A percentile compares a stretch with the other conserved stretches of the same genome.
Evolutionary conservation across 2,888 invertebrate species (phyloP).

Genomic region (Diarsia mendica): DNA sequence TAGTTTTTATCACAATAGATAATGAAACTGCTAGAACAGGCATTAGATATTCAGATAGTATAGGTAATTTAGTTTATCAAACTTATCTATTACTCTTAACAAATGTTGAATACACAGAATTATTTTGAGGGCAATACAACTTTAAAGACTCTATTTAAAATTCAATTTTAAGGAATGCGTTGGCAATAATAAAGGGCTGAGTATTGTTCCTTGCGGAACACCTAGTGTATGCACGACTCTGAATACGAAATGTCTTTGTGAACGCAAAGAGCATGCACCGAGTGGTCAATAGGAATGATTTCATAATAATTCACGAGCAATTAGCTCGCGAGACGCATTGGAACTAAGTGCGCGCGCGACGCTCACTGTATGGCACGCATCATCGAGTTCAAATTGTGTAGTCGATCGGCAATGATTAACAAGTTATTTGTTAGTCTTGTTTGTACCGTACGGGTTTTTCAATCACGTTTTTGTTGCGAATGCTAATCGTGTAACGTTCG

Average conservation of each 20-base stretch:
- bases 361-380: conserved; percentile 57
- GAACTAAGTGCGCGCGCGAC: conserved; percentile 63
- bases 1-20: conserved; percentile 47
- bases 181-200: conserved; percentile 30
- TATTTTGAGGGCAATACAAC: not conserved
- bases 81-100: conserved; percentile 9
- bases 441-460: conserved; percentile 47
- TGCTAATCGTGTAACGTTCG: conserved; percentile 49
- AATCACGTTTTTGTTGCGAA: conserved; percentile 50
- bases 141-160: conserved; percentile 9
- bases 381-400: conserved; percentile 64
- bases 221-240: conserved; percentile 33
- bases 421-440: conserved; percentile 54
- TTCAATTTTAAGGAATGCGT: conserved; percentile 16
- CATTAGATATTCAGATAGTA: conserved; percentile 28
- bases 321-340: conserved; percentile 65
- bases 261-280: conserved; percentile 38
- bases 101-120: conserved; percentile 4
- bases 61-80: conserved; percentile 21
- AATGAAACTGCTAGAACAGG: conserved; percentile 33
- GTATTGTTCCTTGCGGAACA: conserved; percentile 56
- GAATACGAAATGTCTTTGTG: conserved; percentile 42
- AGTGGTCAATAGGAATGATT: conserved; percentile 62
- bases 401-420: conserved; percentile 55
- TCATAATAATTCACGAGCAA: conserved; percentile 67